phyloP scores from a whole-genome alignment of 2,113 vertebrate species.

The Agelaius tricolor region DNA sequence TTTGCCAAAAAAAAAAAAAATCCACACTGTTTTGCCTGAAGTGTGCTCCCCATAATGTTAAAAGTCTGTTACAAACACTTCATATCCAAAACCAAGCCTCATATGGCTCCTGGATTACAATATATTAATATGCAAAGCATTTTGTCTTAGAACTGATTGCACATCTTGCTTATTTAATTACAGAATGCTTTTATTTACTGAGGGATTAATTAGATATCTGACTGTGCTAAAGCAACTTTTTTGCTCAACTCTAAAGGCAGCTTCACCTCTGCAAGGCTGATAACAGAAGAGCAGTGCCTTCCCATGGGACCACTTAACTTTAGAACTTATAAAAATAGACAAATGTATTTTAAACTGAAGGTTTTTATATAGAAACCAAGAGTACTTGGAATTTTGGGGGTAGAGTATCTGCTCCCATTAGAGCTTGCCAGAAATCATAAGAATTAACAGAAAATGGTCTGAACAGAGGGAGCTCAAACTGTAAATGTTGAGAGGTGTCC shows the following conservation, averaged over 20 bases:
- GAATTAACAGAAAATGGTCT: background rate
- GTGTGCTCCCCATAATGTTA: background rate
- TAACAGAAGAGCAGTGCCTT: background rate
- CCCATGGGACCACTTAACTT: background rate
- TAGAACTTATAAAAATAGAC: background rate
- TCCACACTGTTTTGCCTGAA: background rate
- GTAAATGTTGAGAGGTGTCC: background rate
- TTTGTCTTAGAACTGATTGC: constrained; percentile 24
- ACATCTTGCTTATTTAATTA: background rate
- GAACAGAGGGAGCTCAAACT: background rate
- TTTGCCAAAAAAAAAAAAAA: background rate
- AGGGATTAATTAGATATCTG: constrained; percentile 39
- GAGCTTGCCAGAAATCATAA: background rate
- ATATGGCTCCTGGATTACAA: background rate
- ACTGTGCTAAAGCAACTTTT: background rate
- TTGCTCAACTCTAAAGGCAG: background rate
- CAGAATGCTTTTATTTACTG: constrained; percentile 38
- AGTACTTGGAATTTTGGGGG: background rate
- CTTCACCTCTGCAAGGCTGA: background rate
- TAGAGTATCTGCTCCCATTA: background rate
- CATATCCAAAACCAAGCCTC: background rate
- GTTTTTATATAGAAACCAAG: background rate
- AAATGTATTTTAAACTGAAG: background rate
- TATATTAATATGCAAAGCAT: constrained; percentile 21
- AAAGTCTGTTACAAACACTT: background rate